A percentile compares a stretch with the other conserved stretches of the same genome.
phyloP scores from a whole-genome alignment of 23 tunicate species.

The Diplosoma virens region DNA sequence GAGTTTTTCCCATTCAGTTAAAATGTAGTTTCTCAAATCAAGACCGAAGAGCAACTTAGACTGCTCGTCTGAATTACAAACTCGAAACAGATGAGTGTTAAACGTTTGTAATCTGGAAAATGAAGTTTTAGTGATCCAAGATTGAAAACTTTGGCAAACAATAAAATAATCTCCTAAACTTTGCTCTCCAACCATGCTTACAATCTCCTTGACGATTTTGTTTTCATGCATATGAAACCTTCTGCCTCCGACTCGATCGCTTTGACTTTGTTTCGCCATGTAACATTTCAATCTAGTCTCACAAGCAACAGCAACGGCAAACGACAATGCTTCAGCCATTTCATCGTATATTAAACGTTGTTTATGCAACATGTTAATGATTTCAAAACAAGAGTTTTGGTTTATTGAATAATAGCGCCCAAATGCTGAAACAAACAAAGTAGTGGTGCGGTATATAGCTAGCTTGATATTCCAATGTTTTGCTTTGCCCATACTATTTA shows the following conservation, averaged over 20 bases:
- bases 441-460: background rate
- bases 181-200: slow-evolving; percentile 3
- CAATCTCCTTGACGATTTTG: background rate
- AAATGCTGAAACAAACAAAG: slow-evolving; percentile 8
- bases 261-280: slow-evolving; percentile 17
- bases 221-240: background rate
- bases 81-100: background rate
- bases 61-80: background rate
- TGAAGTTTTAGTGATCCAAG: no score
- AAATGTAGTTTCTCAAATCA: background rate
- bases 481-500: background rate
- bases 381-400: background rate
- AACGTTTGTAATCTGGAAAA: background rate
- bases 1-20: background rate
- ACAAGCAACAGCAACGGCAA: slow-evolving; percentile 28
- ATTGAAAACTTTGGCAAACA: background rate
- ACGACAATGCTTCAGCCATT: background rate
- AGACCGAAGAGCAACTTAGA: background rate
- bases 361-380: background rate
- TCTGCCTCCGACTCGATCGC: slow-evolving; percentile 14
- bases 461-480: slow-evolving; percentile 6
- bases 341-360: background rate
- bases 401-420: background rate
- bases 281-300: slow-evolving; percentile 15
- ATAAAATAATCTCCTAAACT: slow-evolving; percentile 9